A percentile compares a stretch with the other conserved stretches of the same genome.
These are phyloP conservation scores for Zalophus californianus DNA, from an alignment of 2,797 vertebrate species.

Conservation along the genomic window DNA sequence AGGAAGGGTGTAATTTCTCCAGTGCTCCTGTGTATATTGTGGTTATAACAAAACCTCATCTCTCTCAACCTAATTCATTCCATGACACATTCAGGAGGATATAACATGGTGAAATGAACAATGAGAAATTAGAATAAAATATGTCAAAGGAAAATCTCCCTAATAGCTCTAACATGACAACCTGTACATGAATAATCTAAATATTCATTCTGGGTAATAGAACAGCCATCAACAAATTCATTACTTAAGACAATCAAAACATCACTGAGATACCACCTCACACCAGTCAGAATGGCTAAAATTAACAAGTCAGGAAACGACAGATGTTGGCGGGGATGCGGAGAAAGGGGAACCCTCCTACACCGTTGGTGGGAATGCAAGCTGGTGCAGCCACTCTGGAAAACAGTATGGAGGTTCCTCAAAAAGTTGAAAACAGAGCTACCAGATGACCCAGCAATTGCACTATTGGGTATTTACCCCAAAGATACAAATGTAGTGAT, in stretches of 20 bases:
- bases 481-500: too few relatives aligned
- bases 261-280: too few relatives aligned
- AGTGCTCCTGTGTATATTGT: background rate
- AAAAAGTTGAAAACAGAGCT: too few relatives aligned
- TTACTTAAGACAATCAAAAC: background rate
- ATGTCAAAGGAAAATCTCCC: background rate
- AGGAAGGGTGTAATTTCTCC: background rate
- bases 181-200: background rate
- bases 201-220: background rate
- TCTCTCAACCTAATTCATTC: background rate
- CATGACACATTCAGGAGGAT: background rate
- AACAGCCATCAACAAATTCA: slow-evolving; percentile 61
- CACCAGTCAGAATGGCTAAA: too few relatives aligned
- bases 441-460: too few relatives aligned
- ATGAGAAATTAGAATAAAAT: slow-evolving; percentile 33
- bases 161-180: background rate
- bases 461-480: too few relatives aligned
- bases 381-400: too few relatives aligned
- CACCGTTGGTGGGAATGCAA: too few relatives aligned
- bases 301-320: too few relatives aligned
- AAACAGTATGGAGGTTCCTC: too few relatives aligned
- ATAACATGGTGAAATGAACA: background rate
- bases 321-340: too few relatives aligned
- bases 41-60: background rate
- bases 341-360: too few relatives aligned